A percentile compares a stretch with the other conserved stretches of the same genome.
phyloP scores from a whole-genome alignment of 1,140 invertebrate genomes.

The Drosophila sechellia region DNA sequence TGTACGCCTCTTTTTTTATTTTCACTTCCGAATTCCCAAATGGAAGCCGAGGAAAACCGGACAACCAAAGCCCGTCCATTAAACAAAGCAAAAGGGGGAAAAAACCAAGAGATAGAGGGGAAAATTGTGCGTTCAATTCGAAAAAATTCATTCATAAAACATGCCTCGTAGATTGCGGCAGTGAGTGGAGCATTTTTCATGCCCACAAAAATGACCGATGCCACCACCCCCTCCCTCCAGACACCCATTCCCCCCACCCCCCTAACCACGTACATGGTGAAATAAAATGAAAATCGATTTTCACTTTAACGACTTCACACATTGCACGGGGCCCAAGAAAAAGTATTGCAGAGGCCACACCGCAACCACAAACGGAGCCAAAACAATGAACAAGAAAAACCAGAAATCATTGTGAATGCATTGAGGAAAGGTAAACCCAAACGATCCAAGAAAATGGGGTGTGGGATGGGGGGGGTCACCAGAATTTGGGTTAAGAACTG shows the following conservation, averaged over 20 bases:
- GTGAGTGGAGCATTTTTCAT: constrained; percentile 63
- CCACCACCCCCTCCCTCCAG: background rate
- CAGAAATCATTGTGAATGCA: constrained; percentile 59
- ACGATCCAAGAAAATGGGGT: constrained; percentile 14
- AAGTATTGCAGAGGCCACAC: constrained; percentile 58
- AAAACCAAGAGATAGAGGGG: constrained; percentile 10
- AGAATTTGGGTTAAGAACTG: constrained; percentile 73
- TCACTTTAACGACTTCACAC: constrained; percentile 82
- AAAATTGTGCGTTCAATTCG: constrained; percentile 76
- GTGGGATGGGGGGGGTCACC: background rate
- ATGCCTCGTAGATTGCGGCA: constrained; percentile 70
- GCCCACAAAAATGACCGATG: constrained; percentile 46
- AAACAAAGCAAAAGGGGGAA: constrained; percentile 32
- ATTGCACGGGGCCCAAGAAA: constrained; percentile 50
- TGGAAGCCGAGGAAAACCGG: constrained; percentile 11
- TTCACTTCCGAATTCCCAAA: constrained; percentile 26
- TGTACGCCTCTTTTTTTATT: constrained; percentile 22
- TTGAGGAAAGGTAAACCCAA: constrained; percentile 52
- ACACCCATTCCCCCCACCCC: background rate
- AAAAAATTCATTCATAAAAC: constrained; percentile 82
- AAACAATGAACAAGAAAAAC: constrained; percentile 59
- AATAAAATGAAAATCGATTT: constrained; percentile 79
- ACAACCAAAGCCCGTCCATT: constrained; percentile 51
- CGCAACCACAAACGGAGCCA: constrained; percentile 66
- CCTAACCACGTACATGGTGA: constrained; percentile 58